phyloP scores from a whole-genome alignment of 1,140 invertebrate genomes.

The Eufriesea mexicana region DNA sequence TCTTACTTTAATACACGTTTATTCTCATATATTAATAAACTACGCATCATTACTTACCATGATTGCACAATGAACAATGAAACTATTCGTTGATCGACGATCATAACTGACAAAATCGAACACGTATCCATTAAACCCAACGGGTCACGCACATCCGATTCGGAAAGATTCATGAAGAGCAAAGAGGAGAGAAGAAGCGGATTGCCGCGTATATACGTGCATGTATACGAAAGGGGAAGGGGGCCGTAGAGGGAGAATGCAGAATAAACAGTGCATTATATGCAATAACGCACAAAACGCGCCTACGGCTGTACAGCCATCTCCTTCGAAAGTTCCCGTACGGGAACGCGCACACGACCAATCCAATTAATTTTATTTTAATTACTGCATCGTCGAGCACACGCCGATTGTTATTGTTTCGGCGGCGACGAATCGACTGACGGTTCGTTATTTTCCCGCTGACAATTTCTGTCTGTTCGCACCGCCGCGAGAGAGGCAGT shows the following conservation, averaged over 20 bases:
- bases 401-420: constrained; percentile 74
- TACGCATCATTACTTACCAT: no score
- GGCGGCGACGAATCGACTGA: constrained; percentile 64
- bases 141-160: not conserved
- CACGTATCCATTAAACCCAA: not conserved
- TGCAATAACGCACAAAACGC: constrained; percentile 73
- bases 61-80: not conserved
- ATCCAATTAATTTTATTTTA: constrained; percentile 80
- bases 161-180: constrained; percentile 30
- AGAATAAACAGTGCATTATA: constrained; percentile 74
- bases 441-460: constrained; percentile 63
- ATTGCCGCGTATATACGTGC: constrained; percentile 36
- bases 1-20: no score
- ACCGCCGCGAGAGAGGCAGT: constrained; percentile 7
- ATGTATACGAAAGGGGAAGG: constrained; percentile 19
- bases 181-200: constrained; percentile 48
- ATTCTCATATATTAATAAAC: not conserved
- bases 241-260: constrained; percentile 45
- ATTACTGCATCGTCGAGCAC: constrained; percentile 72
- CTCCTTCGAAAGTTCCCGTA: constrained; percentile 66
- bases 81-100: not conserved
- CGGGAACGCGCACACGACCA: constrained; percentile 63
- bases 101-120: not conserved
- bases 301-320: constrained; percentile 67
- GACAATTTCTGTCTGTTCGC: constrained; percentile 63